These are phyloP conservation scores for Protaetia brevitarsis DNA, from an alignment of 1,140 invertebrate genomes.

Conservation along the genomic window DNA sequence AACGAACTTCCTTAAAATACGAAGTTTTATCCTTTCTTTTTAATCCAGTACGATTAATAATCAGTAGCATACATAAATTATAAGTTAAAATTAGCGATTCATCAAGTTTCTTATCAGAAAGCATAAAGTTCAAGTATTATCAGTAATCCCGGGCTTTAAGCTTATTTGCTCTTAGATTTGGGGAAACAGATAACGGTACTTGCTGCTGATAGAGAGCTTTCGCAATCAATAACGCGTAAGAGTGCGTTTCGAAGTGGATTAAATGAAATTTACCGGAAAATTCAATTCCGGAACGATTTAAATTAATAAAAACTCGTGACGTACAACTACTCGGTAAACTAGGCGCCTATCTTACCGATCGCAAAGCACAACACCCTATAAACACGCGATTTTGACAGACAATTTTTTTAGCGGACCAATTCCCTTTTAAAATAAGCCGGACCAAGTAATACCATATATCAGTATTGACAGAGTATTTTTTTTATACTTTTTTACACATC, in stretches of 20 bases:
- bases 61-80: too few species aligned
- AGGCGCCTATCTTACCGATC: constrained; percentile 22
- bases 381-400: constrained; percentile 33
- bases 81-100: too few species aligned
- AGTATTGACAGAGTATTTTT: constrained; percentile 33
- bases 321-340: neutral
- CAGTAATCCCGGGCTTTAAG: neutral
- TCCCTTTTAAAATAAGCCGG: constrained; percentile 22
- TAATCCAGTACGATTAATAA: too few species aligned
- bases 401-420: constrained; percentile 35
- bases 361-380: constrained; percentile 26
- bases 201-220: too few species aligned
- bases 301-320: neutral
- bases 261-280: too few species aligned
- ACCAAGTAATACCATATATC: constrained; percentile 28
- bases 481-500: constrained; percentile 28
- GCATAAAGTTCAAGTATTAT: neutral
- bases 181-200: too few species aligned
- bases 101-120: too few species aligned
- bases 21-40: too few species aligned
- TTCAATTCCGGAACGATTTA: neutral
- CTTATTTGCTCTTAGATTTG: too few species aligned
- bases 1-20: too few species aligned
- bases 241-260: too few species aligned
- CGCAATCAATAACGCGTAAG: too few species aligned